A percentile compares a stretch with the other conserved stretches of the same genome.
Conservation (phyloP, 2,888 invertebrate species). For the Eilema caniola region DNA sequence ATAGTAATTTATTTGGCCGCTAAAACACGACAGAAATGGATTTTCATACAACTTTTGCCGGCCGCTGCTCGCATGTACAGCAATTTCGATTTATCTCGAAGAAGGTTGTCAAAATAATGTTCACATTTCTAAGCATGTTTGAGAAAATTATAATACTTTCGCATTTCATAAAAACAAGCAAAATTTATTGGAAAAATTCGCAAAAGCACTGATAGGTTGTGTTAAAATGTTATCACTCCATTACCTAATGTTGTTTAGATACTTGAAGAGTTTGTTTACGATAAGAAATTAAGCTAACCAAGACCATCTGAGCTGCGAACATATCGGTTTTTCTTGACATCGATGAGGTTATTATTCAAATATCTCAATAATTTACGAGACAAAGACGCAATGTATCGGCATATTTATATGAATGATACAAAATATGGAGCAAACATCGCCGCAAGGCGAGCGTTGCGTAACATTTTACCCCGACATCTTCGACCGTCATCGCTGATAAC, state of each 20-base stretch:
- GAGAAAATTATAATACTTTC: neutral
- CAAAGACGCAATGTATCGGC: constrained; percentile 3
- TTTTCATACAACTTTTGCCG: too few relatives aligned
- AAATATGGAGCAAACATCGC: constrained; percentile 14
- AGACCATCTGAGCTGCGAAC: neutral
- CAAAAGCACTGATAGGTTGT: neutral
- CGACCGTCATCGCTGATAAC: constrained; percentile 33
- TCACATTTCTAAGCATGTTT: too few relatives aligned
- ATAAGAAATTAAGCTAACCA: neutral
- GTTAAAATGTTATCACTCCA: neutral
- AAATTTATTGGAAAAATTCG: neutral
- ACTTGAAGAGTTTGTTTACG: neutral
- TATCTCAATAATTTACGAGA: neutral
- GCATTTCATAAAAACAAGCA: neutral
- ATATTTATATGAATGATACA: constrained; percentile 6
- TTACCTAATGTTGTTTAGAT: neutral
- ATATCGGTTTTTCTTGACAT: neutral
- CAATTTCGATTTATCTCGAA: too few relatives aligned
- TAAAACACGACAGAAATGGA: too few relatives aligned
- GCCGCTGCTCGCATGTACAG: too few relatives aligned
- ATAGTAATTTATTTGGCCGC: too few relatives aligned
- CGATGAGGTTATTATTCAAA: neutral
- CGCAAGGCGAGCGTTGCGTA: constrained; percentile 42
- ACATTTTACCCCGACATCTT: constrained; percentile 24
- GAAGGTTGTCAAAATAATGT: too few relatives aligned